These are phyloP conservation scores for Chondrosia reniformis DNA, from an alignment of 37 sponge, comb jelly and placozoan genomes.

Conservation along the genomic window DNA sequence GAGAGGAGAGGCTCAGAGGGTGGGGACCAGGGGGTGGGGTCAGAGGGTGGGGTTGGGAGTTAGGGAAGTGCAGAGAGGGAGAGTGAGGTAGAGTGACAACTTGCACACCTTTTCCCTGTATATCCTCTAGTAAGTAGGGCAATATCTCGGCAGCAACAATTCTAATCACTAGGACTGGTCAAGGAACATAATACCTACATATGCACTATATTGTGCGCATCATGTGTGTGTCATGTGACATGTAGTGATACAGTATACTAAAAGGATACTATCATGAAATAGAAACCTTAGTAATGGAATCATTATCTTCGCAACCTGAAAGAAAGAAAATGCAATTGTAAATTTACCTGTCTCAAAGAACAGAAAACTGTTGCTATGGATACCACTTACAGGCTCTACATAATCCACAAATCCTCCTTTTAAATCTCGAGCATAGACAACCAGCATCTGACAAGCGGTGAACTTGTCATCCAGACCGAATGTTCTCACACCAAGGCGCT, in stretches of 20 bases:
- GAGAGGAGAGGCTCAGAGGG: background rate
- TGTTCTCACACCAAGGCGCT: slow-evolving; percentile 97
- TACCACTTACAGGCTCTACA: slow-evolving; percentile 62
- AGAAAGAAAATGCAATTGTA: no score
- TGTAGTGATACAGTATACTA: background rate
- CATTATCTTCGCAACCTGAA: slow-evolving; percentile 87
- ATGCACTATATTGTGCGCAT: background rate
- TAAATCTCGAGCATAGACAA: slow-evolving; percentile 96
- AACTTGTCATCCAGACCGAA: slow-evolving; percentile 96
- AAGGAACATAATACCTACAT: background rate
- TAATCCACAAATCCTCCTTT: slow-evolving; percentile 94
- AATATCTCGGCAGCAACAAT: slow-evolving; percentile 94
- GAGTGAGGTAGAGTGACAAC: background rate
- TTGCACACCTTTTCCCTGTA: slow-evolving; percentile 72
- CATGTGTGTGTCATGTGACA: background rate
- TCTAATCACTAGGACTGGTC: slow-evolving; percentile 56
- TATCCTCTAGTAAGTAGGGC: slow-evolving; percentile 87
- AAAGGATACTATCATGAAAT: slow-evolving; percentile 83
- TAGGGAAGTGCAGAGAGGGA: background rate
- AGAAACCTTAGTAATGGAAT: slow-evolving; percentile 90
- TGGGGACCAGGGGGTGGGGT: background rate
- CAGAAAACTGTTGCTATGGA: no score
- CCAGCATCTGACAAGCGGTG: slow-evolving; percentile 99
- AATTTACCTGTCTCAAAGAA: no score
- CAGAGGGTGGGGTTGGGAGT: background rate